Conservation (phyloP, 2,797 vertebrate genomes). For the Pempheris klunzingeri region DNA sequence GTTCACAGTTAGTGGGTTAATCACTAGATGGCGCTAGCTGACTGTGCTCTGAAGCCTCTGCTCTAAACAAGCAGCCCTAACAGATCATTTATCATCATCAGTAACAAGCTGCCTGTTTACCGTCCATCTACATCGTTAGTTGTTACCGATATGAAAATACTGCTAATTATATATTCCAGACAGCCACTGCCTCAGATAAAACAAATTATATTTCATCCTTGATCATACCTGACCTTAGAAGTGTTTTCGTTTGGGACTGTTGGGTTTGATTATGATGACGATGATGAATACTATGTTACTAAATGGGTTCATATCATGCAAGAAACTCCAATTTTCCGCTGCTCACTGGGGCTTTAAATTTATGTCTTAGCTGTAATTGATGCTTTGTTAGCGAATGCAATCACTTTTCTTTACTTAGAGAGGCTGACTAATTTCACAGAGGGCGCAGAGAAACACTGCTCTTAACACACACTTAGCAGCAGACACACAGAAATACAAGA, state of each 20-base stretch:
- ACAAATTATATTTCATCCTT: constrained; percentile 5
- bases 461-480: constrained; percentile 1
- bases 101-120: neutral
- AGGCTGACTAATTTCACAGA: constrained; percentile 33
- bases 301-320: constrained; percentile 9
- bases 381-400: constrained; percentile 45
- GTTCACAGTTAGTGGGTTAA: neutral
- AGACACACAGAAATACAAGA: neutral
- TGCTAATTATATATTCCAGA: constrained; percentile 14
- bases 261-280: constrained; percentile 9
- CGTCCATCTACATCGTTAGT: neutral
- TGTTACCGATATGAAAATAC: neutral
- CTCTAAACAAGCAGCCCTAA: neutral
- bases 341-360: constrained; percentile 40
- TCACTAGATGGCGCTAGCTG: constrained; percentile 62
- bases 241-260: neutral
- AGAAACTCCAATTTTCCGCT: neutral
- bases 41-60: too few relatives aligned
- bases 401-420: constrained; percentile 29
- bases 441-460: constrained; percentile 6
- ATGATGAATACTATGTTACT: constrained; percentile 6
- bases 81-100: neutral
- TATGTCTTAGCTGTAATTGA: constrained; percentile 35
- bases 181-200: constrained; percentile 1
- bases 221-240: constrained; percentile 4